Percentiles rank a stretch among this genome's conserved stretches.
These are phyloP conservation scores for Scolanthus callimorphus DNA, from an alignment of 92 coral and sea anemone genomes.

Conservation along the genomic window DNA sequence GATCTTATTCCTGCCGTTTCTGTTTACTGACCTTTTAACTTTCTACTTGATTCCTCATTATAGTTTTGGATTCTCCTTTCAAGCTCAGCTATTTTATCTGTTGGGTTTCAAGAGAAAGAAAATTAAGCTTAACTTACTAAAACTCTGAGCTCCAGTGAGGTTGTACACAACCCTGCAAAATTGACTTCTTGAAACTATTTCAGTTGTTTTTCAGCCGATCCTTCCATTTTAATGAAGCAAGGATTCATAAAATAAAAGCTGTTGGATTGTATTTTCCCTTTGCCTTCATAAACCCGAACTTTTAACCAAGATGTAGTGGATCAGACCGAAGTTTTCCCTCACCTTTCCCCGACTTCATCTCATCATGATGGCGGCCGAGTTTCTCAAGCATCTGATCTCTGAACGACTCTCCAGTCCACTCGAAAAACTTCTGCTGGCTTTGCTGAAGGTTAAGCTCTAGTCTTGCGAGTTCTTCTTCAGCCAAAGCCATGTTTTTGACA, in stretches of 20 bases:
- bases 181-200: no score
- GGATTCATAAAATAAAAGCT: no score
- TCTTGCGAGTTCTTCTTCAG: conserved; percentile 57
- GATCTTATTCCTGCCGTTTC: no score
- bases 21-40: conserved; percentile 91
- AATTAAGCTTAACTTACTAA: neutral
- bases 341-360: conserved; percentile 62
- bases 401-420: conserved; percentile 83
- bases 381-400: conserved; percentile 31
- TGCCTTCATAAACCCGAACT: no score
- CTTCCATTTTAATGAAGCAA: no score
- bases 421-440: conserved; percentile 78
- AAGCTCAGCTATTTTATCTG: conserved; percentile 65
- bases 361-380: conserved; percentile 31
- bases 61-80: conserved; percentile 63
- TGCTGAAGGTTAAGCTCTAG: conserved; percentile 55
- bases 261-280: no score
- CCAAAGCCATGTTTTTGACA: conserved; percentile 38
- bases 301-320: no score
- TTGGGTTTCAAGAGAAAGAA: neutral
- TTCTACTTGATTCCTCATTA: conserved; percentile 54
- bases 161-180: no score
- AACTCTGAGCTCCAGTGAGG: no score
- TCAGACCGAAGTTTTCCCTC: no score
- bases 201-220: no score